Conservation (phyloP, 2,797 vertebrate species). For the Denticeps clupeoides region DNA sequence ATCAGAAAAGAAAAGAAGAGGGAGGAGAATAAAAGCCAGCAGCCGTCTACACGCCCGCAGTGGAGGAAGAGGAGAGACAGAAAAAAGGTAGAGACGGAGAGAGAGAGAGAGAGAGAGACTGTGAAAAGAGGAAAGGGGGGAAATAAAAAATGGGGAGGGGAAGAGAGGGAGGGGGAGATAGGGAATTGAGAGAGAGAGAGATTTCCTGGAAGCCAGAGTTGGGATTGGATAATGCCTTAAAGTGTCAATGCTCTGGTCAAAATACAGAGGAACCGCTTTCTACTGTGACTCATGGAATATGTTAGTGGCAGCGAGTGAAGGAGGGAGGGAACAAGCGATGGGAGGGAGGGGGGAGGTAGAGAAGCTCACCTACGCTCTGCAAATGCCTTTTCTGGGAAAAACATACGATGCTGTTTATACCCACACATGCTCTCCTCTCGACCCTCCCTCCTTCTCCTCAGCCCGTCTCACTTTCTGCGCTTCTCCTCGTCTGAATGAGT, state of each 20-base stretch:
- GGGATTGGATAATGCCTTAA: constrained; percentile 40
- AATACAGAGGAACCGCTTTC: constrained; percentile 42
- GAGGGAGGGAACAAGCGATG: constrained; percentile 23
- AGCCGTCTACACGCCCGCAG: constrained; percentile 64
- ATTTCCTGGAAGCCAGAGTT: constrained; percentile 53
- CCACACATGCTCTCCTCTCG: neutral
- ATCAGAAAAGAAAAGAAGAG: constrained; percentile 69
- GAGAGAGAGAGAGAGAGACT: constrained; percentile 16
- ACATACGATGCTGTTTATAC: constrained; percentile 7
- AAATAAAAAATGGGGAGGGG: neutral
- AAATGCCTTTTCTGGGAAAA: neutral
- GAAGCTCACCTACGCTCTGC: constrained; percentile 28
- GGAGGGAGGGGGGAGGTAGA: constrained; percentile 3
- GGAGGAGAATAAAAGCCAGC: constrained; percentile 63
- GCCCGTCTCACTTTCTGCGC: neutral
- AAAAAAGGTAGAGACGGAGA: constrained; percentile 24
- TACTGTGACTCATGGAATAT: constrained; percentile 60
- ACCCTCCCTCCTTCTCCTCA: neutral
- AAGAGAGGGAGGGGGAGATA: constrained; percentile 33
- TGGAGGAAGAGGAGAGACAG: constrained; percentile 50
- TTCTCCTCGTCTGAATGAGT: no score
- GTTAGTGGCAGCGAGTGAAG: constrained; percentile 1
- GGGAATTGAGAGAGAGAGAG: constrained; percentile 26
- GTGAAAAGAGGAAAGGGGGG: constrained; percentile 22
- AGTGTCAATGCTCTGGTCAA: constrained; percentile 45